Percentiles rank a stretch among this genome's conserved stretches.
These are phyloP conservation scores for Chaetodon trifasciatus DNA, from an alignment of 2,797 vertebrate species.

Conservation along the genomic window DNA sequence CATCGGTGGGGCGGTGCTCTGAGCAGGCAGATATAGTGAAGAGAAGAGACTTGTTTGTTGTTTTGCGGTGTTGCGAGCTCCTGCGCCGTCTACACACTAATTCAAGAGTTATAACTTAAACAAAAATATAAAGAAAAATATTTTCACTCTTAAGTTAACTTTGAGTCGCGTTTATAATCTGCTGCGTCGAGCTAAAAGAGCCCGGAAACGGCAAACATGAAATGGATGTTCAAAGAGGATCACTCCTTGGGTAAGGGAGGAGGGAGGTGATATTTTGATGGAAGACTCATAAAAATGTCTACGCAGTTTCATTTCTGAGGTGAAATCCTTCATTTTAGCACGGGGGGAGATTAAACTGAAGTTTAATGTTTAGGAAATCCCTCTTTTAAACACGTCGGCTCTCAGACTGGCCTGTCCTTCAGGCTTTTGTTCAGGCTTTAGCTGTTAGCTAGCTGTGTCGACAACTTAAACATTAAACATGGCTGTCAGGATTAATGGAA, in stretches of 20 bases:
- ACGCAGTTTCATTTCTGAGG: rapidly evolving
- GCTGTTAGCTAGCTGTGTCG: neutral
- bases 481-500: too few relatives aligned
- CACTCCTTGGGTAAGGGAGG: slow-evolving; percentile 92
- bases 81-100: neutral
- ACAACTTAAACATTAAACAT: neutral
- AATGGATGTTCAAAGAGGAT: slow-evolving; percentile 99
- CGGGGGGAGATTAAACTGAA: rapidly evolving
- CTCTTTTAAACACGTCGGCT: rapidly evolving
- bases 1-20: slow-evolving; percentile 20
- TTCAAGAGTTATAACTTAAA: rapidly evolving
- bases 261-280: neutral
- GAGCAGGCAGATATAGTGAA: slow-evolving; percentile 9
- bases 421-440: slow-evolving; percentile 41
- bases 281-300: slow-evolving; percentile 6
- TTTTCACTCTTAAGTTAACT: neutral
- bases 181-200: slow-evolving; percentile 50
- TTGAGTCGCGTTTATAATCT: neutral
- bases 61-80: slow-evolving; percentile 16
- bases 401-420: slow-evolving; percentile 25
- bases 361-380: rapidly evolving
- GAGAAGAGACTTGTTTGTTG: slow-evolving; percentile 59
- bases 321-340: rapidly evolving
- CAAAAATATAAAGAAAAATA: neutral
- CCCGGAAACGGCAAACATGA: slow-evolving; percentile 89